phyloP scores from a whole-genome alignment of 2,888 invertebrate species.

The Caenorhabditis macrosperma region DNA sequence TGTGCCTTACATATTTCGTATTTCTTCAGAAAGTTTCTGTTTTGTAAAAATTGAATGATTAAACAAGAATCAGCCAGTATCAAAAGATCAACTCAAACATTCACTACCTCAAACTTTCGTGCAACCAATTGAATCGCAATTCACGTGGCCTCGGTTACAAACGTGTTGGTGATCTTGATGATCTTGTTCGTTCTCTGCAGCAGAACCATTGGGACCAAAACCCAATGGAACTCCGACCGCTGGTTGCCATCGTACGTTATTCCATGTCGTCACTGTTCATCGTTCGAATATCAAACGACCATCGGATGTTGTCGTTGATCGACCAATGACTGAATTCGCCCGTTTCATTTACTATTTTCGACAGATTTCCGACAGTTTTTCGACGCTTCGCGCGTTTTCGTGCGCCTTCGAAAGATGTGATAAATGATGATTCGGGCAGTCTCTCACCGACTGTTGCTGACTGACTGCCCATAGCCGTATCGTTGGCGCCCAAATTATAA shows the following conservation, averaged over 20 bases:
- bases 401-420: constrained; percentile 53
- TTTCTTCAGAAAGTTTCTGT: no score
- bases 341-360: constrained; percentile 47
- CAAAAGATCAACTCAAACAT: neutral
- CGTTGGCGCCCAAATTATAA: constrained; percentile 51
- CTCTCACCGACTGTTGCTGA: constrained; percentile 41
- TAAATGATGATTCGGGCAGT: constrained; percentile 42
- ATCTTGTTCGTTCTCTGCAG: constrained; percentile 43
- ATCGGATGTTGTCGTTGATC: constrained; percentile 46
- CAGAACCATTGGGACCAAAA: constrained; percentile 11
- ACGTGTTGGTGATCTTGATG: constrained; percentile 40
- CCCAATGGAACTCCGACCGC: neutral
- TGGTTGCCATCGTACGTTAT: constrained; percentile 17
- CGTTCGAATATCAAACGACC: constrained; percentile 34
- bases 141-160: constrained; percentile 31
- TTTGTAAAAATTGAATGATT: no score
- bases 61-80: neutral
- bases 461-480: constrained; percentile 46
- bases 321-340: constrained; percentile 40
- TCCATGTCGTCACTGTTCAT: constrained; percentile 24
- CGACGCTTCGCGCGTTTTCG: constrained; percentile 38
- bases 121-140: constrained; percentile 1
- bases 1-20: no score
- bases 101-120: neutral
- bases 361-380: constrained; percentile 29